Conservation (phyloP, 2,888 invertebrate genomes). For the Noctua janthina region DNA sequence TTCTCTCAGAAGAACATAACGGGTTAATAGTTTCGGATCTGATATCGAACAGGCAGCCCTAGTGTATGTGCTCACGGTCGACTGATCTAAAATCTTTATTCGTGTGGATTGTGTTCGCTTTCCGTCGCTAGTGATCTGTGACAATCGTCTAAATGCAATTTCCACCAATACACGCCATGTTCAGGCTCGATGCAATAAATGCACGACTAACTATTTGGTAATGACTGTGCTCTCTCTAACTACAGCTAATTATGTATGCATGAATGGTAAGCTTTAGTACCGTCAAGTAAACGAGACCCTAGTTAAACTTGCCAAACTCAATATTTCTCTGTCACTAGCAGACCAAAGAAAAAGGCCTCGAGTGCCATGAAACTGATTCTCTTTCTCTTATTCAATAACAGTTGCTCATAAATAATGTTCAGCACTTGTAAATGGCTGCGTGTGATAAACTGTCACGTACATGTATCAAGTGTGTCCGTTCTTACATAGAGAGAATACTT, state of each 20-base stretch:
- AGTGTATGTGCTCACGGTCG: slow-evolving; percentile 56
- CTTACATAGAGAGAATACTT: slow-evolving; percentile 34
- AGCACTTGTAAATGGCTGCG: neutral
- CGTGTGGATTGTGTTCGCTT: slow-evolving; percentile 62
- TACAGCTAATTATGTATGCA: neutral
- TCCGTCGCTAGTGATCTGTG: slow-evolving; percentile 68
- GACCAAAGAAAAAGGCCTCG: neutral
- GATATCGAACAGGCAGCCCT: neutral
- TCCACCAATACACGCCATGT: slow-evolving; percentile 56
- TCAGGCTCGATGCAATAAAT: slow-evolving; percentile 57
- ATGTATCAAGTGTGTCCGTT: slow-evolving; percentile 8
- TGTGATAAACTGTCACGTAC: slow-evolving; percentile 33
- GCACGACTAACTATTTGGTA: slow-evolving; percentile 34
- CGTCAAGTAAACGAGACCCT: neutral
- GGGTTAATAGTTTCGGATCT: neutral
- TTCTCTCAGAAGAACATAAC: too few relatives aligned
- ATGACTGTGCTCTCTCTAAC: neutral
- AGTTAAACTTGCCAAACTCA: neutral
- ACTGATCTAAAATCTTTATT: slow-evolving; percentile 23
- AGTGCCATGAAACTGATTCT: neutral
- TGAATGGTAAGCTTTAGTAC: neutral
- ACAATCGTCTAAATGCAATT: slow-evolving; percentile 68
- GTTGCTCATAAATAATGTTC: neutral
- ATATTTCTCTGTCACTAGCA: neutral
- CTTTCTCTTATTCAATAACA: neutral